Evolutionary conservation across 2,797 vertebrate species (phyloP), one percentile per base, ranked within the genome.

Genomic region (Myotis myotis): DNA sequence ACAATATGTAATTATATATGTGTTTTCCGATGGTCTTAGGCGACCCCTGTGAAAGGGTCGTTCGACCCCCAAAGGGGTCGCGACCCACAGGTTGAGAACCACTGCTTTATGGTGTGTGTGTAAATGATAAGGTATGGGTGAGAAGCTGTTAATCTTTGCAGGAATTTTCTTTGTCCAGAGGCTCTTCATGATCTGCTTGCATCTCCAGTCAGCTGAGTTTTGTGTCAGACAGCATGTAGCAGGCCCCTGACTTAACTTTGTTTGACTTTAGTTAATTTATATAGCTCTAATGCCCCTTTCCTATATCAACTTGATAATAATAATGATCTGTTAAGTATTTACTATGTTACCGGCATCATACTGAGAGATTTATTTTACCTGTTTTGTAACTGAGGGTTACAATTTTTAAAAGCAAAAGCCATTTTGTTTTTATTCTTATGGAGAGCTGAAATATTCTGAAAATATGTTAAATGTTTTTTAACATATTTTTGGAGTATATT

Each of bases 401-500:
- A 4, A 8, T 76, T 70, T 79, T 92, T 89, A 92, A 86, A 91
- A 95, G 33, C 30, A 88, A 87, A 71, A 78, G 47, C 9, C 7
- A 62, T 88, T 93, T 87, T 93, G 23, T 72, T 91, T 79, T 81
- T 93, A 33, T 90, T 84, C 23, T 79, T 38, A 25, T 70, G n/a
- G 84, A 93, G 33, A 93, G 33, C 62, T 93, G 41, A 89, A 93
- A 57, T 66, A 87, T 30, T 90, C 60, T 89, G 64, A 91, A 93
- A 89, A 76, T 44, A 66, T 64, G 82, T 76, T 93, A 93, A 78
- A 51, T 92, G 13, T 90, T 86, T 75, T 36, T 28, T 51, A 89
- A 81, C 60, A 66, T n/a, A 71, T 72, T 93, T 82, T 36, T 38
- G 60, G 33, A 74, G 1, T 75, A 15, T 96, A 30, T 81, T 84